Percentiles rank a stretch among this genome's conserved stretches.
phyloP scores from a whole-genome alignment of 2,113 vertebrate species.

The Takifugu flavidus region DNA sequence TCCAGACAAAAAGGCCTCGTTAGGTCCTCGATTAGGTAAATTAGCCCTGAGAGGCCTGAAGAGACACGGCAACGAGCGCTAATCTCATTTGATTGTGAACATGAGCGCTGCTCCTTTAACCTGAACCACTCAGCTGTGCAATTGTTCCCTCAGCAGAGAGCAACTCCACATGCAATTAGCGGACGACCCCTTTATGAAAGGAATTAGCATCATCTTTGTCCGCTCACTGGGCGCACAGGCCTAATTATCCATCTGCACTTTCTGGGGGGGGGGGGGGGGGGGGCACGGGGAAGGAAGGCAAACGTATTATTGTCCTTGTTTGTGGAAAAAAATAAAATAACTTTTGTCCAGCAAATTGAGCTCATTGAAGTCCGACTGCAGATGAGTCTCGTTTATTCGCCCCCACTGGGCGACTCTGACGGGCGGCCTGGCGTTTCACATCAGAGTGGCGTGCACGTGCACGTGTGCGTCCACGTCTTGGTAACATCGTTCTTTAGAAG shows the following conservation, averaged over 20 bases:
- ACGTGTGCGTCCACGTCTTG: too few species aligned
- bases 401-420: slow-evolving; percentile 42
- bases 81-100: slow-evolving; percentile 67
- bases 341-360: slow-evolving; percentile 52
- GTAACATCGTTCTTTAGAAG: too few species aligned
- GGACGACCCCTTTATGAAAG: slow-evolving; percentile 66
- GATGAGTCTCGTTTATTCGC: slow-evolving; percentile 63
- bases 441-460: too few species aligned
- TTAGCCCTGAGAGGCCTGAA: slow-evolving; percentile 53
- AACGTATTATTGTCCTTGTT: slow-evolving; percentile 38
- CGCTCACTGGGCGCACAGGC: slow-evolving; percentile 57
- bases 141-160: slow-evolving; percentile 59
- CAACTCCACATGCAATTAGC: slow-evolving; percentile 64
- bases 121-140: slow-evolving; percentile 66
- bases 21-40: slow-evolving; percentile 59
- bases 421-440: too few species aligned
- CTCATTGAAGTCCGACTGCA: slow-evolving; percentile 62
- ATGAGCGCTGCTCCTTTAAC: slow-evolving; percentile 61
- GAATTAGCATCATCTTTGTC: slow-evolving; percentile 74
- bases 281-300: slow-evolving; percentile 43
- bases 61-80: slow-evolving; percentile 61
- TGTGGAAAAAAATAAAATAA: slow-evolving; percentile 24
- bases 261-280: slow-evolving; percentile 46
- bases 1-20: slow-evolving; percentile 10
- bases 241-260: slow-evolving; percentile 68